phyloP scores from a whole-genome alignment of 1,140 invertebrate species.

The Stratiolaelaps scimitus region DNA sequence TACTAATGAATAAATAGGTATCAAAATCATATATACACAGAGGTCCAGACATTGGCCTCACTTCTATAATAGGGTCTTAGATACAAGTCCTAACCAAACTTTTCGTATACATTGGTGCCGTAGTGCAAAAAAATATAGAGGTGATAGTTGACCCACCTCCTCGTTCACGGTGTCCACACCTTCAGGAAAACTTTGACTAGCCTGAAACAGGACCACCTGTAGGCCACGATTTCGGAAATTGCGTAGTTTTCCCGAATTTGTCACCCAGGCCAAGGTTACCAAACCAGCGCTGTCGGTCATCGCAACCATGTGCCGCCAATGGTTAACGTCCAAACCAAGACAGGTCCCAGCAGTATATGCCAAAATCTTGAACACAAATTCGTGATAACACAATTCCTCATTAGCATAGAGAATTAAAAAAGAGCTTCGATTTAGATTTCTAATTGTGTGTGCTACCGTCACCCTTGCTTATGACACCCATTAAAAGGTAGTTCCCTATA shows the following conservation, averaged over 20 bases:
- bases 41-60: no score
- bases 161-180: constrained; percentile 7
- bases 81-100: no score
- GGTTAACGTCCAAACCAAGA: constrained; percentile 11
- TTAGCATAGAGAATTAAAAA: not conserved
- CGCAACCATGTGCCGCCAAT: constrained; percentile 20
- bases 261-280: constrained; percentile 16
- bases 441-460: no score
- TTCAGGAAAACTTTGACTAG: constrained; percentile 31
- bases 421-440: no score
- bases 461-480: no score
- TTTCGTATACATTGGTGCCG: no score
- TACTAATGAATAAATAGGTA: no score
- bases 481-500: no score
- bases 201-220: constrained; percentile 2
- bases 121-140: not conserved
- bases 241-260: not conserved
- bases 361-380: not conserved
- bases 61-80: no score
- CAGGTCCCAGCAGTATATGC: constrained; percentile 2
- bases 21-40: no score
- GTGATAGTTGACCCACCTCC: not conserved
- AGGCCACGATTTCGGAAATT: not conserved
- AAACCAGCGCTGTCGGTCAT: not conserved
- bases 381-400: not conserved